Conservation (phyloP, 1,140 invertebrate genomes). For the Stegodyphus mimosarum region DNA sequence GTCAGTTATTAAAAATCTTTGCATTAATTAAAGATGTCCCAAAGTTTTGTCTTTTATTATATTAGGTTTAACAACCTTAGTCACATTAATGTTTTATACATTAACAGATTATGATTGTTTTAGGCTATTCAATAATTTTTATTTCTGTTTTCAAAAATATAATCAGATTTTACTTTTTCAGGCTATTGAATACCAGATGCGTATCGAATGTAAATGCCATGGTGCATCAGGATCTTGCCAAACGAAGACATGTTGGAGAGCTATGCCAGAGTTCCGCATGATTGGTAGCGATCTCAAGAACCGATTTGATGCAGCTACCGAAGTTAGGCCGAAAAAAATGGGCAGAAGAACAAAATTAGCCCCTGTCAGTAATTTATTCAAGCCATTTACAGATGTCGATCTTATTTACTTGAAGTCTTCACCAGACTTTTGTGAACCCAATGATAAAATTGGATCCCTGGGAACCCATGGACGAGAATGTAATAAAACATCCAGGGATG, state of each 20-base stretch:
- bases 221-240: conserved; percentile 96
- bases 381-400: conserved; percentile 69
- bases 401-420: conserved; percentile 84
- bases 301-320: conserved; percentile 68
- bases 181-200: conserved; percentile 85
- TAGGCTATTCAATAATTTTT: too few species aligned
- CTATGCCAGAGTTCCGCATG: conserved; percentile 41
- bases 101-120: too few species aligned
- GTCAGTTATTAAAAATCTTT: too few species aligned
- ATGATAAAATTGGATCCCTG: conserved; percentile 78
- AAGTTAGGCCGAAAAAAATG: conserved; percentile 49
- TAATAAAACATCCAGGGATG: conserved; percentile 81
- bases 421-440: conserved; percentile 86
- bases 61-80: too few species aligned
- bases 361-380: conserved; percentile 35
- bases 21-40: too few species aligned
- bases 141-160: too few species aligned
- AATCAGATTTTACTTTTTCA: conserved; percentile 65
- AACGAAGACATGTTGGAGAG: conserved; percentile 90
- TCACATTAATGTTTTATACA: too few species aligned
- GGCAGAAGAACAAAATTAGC: conserved; percentile 35
- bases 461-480: conserved; percentile 84
- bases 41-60: too few species aligned
- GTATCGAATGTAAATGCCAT: conserved; percentile 95
- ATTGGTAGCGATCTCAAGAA: conserved; percentile 66